A percentile compares a stretch with the other conserved stretches of the same genome.
These are phyloP conservation scores for Orthosia incerta DNA, from an alignment of 2,888 invertebrate species.

Conservation along the genomic window DNA sequence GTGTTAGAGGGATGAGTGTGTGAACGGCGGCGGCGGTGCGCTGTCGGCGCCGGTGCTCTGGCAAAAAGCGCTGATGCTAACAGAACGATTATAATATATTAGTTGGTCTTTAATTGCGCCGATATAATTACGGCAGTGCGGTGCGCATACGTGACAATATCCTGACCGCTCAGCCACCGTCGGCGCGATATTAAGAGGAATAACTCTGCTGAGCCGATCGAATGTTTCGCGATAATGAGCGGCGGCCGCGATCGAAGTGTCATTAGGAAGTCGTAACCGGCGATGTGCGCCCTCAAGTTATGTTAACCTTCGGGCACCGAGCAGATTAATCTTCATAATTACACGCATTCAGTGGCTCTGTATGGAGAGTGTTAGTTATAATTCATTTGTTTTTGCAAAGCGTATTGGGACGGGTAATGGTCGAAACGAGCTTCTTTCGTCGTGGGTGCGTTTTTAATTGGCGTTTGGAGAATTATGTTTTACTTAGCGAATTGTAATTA, in stretches of 20 bases:
- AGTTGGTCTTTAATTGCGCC: conserved; percentile 89
- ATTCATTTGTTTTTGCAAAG: conserved; percentile 68
- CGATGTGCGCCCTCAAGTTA: conserved; percentile 87
- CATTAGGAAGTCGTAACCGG: conserved; percentile 90
- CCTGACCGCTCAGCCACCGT: conserved; percentile 83
- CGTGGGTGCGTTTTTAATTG: conserved; percentile 33
- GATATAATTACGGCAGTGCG: conserved; percentile 89
- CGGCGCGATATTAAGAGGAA: conserved; percentile 89
- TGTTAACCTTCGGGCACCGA: conserved; percentile 81
- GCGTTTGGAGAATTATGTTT: conserved; percentile 41
- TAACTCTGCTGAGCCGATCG: conserved; percentile 88
- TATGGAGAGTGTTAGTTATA: conserved; percentile 75
- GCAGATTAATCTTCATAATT: conserved; percentile 87
- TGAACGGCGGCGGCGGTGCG: conserved; percentile 78
- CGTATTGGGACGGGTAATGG: conserved; percentile 56
- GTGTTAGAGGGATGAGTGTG: conserved; percentile 80
- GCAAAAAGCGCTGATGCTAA: conserved; percentile 88
- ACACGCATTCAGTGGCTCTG: conserved; percentile 73
- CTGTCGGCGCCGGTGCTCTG: conserved; percentile 83
- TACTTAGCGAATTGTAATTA: conserved; percentile 20
- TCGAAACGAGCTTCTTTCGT: conserved; percentile 59
- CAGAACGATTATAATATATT: conserved; percentile 91
- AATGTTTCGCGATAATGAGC: conserved; percentile 90
- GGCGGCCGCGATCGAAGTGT: conserved; percentile 88
- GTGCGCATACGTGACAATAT: conserved; percentile 90